Conservation (phyloP, 2,797 vertebrate genomes). For the Notolepis coatsorum region DNA sequence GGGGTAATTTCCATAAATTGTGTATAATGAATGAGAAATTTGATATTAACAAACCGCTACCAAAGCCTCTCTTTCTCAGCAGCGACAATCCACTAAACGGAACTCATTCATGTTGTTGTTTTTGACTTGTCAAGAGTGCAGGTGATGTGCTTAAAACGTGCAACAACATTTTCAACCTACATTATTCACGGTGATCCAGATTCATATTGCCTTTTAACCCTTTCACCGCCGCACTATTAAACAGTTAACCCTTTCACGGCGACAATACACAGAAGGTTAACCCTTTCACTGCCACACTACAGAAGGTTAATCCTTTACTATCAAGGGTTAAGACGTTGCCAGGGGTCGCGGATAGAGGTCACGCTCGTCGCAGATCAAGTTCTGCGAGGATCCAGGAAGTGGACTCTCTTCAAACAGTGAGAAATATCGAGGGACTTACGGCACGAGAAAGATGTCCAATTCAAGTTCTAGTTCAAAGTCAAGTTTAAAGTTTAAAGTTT, state of each 20-base stretch:
- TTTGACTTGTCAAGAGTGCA: slow-evolving; percentile 50
- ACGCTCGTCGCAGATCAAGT: too few species aligned
- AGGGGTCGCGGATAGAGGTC: slow-evolving; percentile 20
- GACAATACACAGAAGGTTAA: too few species aligned
- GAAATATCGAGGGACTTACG: too few species aligned
- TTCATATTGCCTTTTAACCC: slow-evolving; percentile 12
- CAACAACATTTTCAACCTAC: slow-evolving; percentile 8
- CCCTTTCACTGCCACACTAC: too few species aligned
- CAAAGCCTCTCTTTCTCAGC: slow-evolving; percentile 29
- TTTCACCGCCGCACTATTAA: too few species aligned
- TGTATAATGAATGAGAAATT: slow-evolving; percentile 38
- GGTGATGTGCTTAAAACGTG: slow-evolving; percentile 39
- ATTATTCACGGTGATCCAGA: slow-evolving; percentile 19
- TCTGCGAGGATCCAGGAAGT: too few species aligned
- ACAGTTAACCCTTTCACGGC: too few species aligned
- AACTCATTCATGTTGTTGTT: slow-evolving; percentile 45
- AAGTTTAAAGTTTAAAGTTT: too few species aligned
- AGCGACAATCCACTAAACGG: slow-evolving; percentile 23
- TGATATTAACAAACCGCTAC: slow-evolving; percentile 24
- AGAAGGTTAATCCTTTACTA: too few species aligned
- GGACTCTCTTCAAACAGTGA: too few species aligned
- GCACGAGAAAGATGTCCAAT: too few species aligned
- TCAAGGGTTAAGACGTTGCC: slow-evolving; percentile 8
- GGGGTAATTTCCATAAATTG: slow-evolving; percentile 25
- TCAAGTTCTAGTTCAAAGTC: too few species aligned